Conservation (phyloP, 1,140 invertebrate genomes). For the Drosophila ananassae region DNA sequence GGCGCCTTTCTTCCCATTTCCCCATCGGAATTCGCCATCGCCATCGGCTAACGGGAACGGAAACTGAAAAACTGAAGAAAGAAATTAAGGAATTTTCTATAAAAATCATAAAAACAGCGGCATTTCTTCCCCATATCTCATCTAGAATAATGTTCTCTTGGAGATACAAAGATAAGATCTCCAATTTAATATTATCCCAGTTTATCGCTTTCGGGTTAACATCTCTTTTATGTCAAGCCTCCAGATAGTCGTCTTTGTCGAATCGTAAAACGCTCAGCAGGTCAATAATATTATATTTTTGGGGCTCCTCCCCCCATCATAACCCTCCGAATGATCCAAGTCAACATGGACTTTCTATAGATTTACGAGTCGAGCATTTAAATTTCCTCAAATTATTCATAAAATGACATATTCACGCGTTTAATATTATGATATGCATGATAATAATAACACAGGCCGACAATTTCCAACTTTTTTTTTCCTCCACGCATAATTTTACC, state of each 20-base stretch:
- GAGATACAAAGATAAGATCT: background rate
- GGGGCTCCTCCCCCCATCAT: conserved; percentile 3
- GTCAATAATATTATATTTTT: conserved; percentile 27
- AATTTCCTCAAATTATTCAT: conserved; percentile 63
- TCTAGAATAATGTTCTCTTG: no score
- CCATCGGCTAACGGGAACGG: background rate
- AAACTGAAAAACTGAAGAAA: background rate
- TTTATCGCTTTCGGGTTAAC: conserved; percentile 7
- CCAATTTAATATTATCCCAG: background rate
- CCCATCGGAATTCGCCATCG: conserved; percentile 31
- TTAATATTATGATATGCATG: conserved; percentile 60
- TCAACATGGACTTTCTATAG: conserved; percentile 56
- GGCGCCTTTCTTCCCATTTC: conserved; percentile 31
- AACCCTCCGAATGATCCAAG: no score
- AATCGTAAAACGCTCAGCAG: conserved; percentile 55
- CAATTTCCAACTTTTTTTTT: no score
- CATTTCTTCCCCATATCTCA: no score
- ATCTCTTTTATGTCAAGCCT: conserved; percentile 5
- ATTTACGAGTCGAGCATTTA: conserved; percentile 65
- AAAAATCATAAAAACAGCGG: background rate
- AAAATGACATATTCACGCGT: conserved; percentile 39
- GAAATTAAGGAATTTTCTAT: conserved; percentile 9
- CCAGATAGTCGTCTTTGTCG: conserved; percentile 22
- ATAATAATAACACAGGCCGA: no score
- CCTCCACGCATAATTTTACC: no score